Evolutionary conservation across 2,797 vertebrate species (phyloP).

Genomic region (Gila robusta): DNA sequence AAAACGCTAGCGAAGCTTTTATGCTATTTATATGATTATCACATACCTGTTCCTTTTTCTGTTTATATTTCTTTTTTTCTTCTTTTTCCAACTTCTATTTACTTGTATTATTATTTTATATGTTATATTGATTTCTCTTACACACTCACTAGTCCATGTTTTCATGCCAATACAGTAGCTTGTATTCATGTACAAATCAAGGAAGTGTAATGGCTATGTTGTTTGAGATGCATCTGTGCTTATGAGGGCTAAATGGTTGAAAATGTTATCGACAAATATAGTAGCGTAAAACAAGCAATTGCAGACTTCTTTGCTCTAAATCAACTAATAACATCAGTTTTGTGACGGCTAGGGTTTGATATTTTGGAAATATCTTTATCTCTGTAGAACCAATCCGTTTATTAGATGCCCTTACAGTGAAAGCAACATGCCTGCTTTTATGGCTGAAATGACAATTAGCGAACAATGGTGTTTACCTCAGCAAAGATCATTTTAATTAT

Average conservation of each 20-base stretch:
- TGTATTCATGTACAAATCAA: neutral
- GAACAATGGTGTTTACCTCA: slow-evolving; percentile 64
- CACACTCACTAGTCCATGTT: neutral
- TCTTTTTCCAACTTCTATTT: too few relatives aligned
- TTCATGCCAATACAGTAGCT: neutral
- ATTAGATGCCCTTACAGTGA: neutral
- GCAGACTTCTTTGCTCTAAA: neutral
- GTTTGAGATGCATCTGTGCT: neutral
- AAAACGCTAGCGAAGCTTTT: too few relatives aligned
- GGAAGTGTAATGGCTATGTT: neutral
- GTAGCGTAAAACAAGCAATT: neutral
- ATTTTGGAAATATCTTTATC: neutral
- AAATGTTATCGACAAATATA: neutral
- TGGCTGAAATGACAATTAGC: slow-evolving; percentile 1
- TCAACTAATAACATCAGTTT: neutral
- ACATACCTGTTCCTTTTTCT: too few relatives aligned
- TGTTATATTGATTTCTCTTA: neutral
- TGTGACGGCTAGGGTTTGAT: neutral
- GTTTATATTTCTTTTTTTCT: too few relatives aligned
- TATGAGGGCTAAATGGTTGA: neutral
- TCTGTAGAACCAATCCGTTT: neutral
- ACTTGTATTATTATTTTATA: too few relatives aligned
- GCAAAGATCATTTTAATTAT: slow-evolving; percentile 80
- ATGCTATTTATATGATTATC: too few relatives aligned
- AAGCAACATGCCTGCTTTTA: neutral